Evolutionary conservation across 2,797 vertebrate species (phyloP), one percentile per base, ranked within the genome.

Genomic region (Parotocinclus haroldoi): DNA sequence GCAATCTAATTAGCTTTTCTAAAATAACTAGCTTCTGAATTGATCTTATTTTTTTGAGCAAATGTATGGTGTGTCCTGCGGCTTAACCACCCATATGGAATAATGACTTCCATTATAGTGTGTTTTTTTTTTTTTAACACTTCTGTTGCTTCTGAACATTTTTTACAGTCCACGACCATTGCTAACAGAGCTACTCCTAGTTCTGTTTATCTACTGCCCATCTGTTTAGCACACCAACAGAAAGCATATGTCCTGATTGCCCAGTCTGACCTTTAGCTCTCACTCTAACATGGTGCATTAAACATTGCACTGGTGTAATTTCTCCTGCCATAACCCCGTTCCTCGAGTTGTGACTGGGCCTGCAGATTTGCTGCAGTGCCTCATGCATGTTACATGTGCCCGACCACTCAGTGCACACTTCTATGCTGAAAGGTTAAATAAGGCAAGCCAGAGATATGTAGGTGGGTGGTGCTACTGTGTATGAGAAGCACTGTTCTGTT

Each of bases 401-500:
- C n/a, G 17, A 39, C 14, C 17, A 40, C 50, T 54, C 18, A n/a
- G 39, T 39, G 54, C 39, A 10, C 17, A 10, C 18, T 51, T 10
- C 12, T 9, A 4, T 4, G 13, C 49, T 54, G 14, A 58, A 27
- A 53, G 40, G 48, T 59, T 59, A 71, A 54, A 45, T 17, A 27
- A 10, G 18, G 27, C 10, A 52, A 53, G 62, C 6, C 40, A 37
- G 38, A 42, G 11, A 19, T 10, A 37, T 9, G 14, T 9, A 39
- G 39, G 27, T 49, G 63, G 14, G 58, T 17, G 42, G 54, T 44
- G 50, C 16, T 45, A 48, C 11, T 50, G 48, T 51, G 14, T 60
- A 50, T 48, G 57, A 50, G 62, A 62, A 64, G 57, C 58, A 19
- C 61, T 61, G 51, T 65, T 65, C 38, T 65, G 52, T 72, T 70